Evolutionary conservation across 1,140 invertebrate species (phyloP), one percentile per base, ranked within the genome.

Genomic region (Drosophila ironensis): DNA sequence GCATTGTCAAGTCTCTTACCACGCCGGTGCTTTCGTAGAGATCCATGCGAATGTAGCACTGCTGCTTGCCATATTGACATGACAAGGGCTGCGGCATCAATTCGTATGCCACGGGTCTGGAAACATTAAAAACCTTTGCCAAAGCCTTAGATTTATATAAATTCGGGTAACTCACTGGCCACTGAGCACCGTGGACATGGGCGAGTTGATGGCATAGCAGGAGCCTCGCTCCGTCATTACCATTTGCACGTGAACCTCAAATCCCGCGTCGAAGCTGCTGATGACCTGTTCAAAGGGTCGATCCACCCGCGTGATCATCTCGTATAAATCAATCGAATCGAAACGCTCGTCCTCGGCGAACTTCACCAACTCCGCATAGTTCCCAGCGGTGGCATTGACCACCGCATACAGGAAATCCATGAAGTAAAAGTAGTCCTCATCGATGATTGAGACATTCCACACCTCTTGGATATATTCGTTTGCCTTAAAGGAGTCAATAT

Each of bases 151-250:
- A n/a, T n/a, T n/a, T n/a, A n/a, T n/a, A n/a, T n/a, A n/a, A n/a
- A n/a, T 11, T 19, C 17, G 40, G 30, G 6, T 8, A 11, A 69
- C 77, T 64, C 19, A 89, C 88, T 72, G 67, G 14, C 74, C 84
- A 35, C 73, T 64, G 3, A 89, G n/a, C 6, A 89, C 64, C 3
- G 63, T 47, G 1, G 86, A 87, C 67, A 90, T 84, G 30, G 87
- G 74, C 0, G 93, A 93, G 74, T 94, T 94, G 45, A 93, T 92
- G 22, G 92, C 90, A 76, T 94, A 93, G 73, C 93, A 94, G 45
- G 93, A 89, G 9, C 93, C 93, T 47, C 92, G 90, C 75, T 94
- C 94, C 0, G 92, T 93, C 77, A 94, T 91, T 0, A 91, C 91
- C 45, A 90, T 77, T 17, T 91, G 82, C 0, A 93, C 69, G 2